Percentiles rank a stretch among this genome's conserved stretches.
phyloP scores from a whole-genome alignment of 1,140 invertebrate genomes.

The Saxidomus purpurata region DNA sequence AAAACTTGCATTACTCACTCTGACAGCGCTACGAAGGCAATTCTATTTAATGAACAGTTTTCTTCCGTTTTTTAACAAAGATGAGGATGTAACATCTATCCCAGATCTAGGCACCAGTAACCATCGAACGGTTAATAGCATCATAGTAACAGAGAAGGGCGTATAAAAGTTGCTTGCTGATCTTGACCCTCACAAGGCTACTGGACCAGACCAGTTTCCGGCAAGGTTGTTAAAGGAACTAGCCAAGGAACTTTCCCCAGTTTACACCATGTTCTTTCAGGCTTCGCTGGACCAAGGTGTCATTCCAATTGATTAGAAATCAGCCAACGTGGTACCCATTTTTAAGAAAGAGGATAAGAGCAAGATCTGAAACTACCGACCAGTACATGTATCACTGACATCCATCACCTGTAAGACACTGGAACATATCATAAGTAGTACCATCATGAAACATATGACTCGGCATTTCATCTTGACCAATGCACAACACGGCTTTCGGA shows the following conservation, averaged over 20 bases:
- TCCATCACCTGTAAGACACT: conserved; percentile 2
- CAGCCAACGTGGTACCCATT: not conserved
- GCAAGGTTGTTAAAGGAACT: not conserved
- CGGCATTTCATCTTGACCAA: not conserved
- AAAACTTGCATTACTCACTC: not conserved
- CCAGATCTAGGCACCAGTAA: not conserved
- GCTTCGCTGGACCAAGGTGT: not conserved
- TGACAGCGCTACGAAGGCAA: not conserved
- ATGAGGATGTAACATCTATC: not conserved
- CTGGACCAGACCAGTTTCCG: not conserved
- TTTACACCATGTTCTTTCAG: not conserved
- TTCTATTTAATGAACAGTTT: conserved; percentile 28
- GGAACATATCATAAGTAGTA: not conserved
- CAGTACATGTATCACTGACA: not conserved
- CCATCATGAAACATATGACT: not conserved
- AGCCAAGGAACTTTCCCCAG: not conserved
- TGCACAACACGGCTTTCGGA: not conserved
- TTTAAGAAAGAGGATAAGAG: not conserved
- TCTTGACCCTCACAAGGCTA: conserved; percentile 5
- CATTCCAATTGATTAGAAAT: not conserved
- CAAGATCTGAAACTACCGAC: not conserved
- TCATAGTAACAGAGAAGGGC: not conserved
- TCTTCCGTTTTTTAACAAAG: conserved; percentile 15
- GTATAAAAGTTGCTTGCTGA: not conserved
- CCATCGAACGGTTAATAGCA: not conserved